These are phyloP conservation scores for Notiomystis cincta DNA, from an alignment of 2,113 vertebrate species.

Conservation along the genomic window DNA sequence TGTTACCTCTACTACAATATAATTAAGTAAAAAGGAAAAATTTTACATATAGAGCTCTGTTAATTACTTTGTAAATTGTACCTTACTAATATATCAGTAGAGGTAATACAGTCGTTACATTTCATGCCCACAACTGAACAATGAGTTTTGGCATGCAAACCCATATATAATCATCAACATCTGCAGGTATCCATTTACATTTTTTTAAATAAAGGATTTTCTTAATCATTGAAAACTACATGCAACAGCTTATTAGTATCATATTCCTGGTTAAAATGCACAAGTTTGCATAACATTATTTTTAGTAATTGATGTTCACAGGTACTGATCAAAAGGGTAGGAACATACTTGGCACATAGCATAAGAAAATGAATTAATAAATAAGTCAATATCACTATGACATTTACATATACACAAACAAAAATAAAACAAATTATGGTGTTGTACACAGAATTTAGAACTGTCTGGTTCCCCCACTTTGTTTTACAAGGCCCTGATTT, in stretches of 20 bases:
- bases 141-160: slow-evolving; percentile 83
- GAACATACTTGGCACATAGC: neutral
- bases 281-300: slow-evolving; percentile 71
- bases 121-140: slow-evolving; percentile 81
- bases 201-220: slow-evolving; percentile 72
- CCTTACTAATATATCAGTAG: slow-evolving; percentile 79
- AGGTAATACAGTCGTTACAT: slow-evolving; percentile 75
- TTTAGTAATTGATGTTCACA: slow-evolving; percentile 43
- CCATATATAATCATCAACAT: slow-evolving; percentile 69
- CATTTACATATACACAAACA: slow-evolving; percentile 43
- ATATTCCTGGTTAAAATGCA: slow-evolving; percentile 69
- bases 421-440: neutral
- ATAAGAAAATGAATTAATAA: slow-evolving; percentile 43
- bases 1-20: slow-evolving; percentile 75
- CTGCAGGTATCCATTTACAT: slow-evolving; percentile 76
- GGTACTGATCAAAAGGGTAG: slow-evolving; percentile 14
- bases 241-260: slow-evolving; percentile 74
- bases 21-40: slow-evolving; percentile 79
- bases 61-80: slow-evolving; percentile 80
- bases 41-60: slow-evolving; percentile 81
- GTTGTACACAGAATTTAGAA: neutral
- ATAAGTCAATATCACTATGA: slow-evolving; percentile 39
- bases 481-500: neutral
- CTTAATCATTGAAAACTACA: slow-evolving; percentile 66
- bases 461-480: neutral